Percentiles rank a stretch among this genome's conserved stretches.
Evolutionary conservation across 2,888 invertebrate species (phyloP).

Genomic region (Agonopterix heracliana): DNA sequence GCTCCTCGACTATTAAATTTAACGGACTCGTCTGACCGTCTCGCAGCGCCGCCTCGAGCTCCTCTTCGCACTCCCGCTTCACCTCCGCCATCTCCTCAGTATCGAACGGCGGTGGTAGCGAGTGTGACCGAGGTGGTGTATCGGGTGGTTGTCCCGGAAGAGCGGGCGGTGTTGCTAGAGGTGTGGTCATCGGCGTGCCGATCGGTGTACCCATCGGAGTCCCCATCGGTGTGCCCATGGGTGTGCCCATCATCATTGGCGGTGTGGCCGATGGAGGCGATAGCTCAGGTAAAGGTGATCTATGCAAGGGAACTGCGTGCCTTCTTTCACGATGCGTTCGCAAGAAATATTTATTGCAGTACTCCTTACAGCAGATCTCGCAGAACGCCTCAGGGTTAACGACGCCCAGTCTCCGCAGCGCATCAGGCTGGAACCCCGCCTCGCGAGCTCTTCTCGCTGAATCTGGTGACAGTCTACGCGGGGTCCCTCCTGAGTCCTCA

Average conservation of each 20-base stretch:
- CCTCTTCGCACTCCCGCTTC: conserved; percentile 73
- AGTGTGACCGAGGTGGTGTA: conserved; percentile 56
- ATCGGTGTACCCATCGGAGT: conserved; percentile 86
- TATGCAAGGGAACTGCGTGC: conserved; percentile 83
- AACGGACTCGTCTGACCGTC: conserved; percentile 85
- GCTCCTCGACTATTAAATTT: conserved; percentile 84
- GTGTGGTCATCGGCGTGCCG: conserved; percentile 87
- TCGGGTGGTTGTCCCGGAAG: conserved; percentile 86
- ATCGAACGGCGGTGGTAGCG: conserved; percentile 51
- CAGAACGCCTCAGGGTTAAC: conserved; percentile 94
- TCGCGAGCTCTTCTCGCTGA: conserved; percentile 81
- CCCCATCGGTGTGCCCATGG: conserved; percentile 25
- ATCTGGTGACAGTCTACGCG: conserved; percentile 76
- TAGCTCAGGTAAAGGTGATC: conserved; percentile 45
- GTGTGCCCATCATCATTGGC: conserved; percentile 33
- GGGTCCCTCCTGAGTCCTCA: conserved; percentile 69
- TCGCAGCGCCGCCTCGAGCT: conserved; percentile 58
- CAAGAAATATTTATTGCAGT: conserved; percentile 94
- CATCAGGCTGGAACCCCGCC: conserved; percentile 82
- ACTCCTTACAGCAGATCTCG: conserved; percentile 94
- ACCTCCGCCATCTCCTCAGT: conserved; percentile 55
- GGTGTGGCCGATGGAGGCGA: conserved; percentile 74
- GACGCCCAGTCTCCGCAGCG: conserved; percentile 85
- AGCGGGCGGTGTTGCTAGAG: conserved; percentile 76
- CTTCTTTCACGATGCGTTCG: conserved; percentile 94